Base-by-base conservation (phyloP, 2,888 invertebrate genomes). In the Coenonympha glycerion region DNA sequence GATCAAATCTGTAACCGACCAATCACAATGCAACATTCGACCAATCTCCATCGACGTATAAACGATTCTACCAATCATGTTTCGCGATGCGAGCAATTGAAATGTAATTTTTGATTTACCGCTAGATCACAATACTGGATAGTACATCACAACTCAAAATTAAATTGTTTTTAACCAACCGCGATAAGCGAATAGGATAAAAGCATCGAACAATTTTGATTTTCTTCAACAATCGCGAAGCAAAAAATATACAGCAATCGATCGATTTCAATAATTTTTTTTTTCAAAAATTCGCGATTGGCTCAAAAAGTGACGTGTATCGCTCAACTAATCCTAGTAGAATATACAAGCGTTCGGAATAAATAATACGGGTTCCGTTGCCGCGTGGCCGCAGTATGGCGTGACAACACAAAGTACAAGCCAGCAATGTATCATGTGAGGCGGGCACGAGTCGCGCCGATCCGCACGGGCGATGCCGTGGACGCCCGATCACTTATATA, bases 331-430 rank as follows among this genome's bases (percentile, higher is more conserved):
- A n/a, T n/a, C n/a, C n/a, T n/a, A 36, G 50, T 34, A 50, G 47
- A 53, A 50, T 53, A 48, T 37, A 49, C 44, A 52, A 47, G 51
- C 54, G 54, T 45, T 52, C 45, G 48, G 52, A 56, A 56, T 52
- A 49, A 57, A 55, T 57, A 53, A 47, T 45, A 48, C 39, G 49
- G 49, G 45, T 47, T 47, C 51, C 45, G 51, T 44, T 47, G 53
- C 40, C 45, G 45, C 26, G 26, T 30, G 42, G 42, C 42, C 50
- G 51, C 37, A 28, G 41, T 41, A 30, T 30, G 45, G 45, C 45
- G 45, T 22, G 46, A 46, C 46, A 46, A 46, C 46, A 47, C 55
- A 44, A 47, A 49, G 52, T 47, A 52, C 52, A 49, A 52, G 54
- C 54, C 54, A 48, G 52, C 52, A 47, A 47, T 44, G 49, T 49